Evolutionary conservation across 1,140 invertebrate species (phyloP).

Genomic region (Neodiprion lecontei): DNA sequence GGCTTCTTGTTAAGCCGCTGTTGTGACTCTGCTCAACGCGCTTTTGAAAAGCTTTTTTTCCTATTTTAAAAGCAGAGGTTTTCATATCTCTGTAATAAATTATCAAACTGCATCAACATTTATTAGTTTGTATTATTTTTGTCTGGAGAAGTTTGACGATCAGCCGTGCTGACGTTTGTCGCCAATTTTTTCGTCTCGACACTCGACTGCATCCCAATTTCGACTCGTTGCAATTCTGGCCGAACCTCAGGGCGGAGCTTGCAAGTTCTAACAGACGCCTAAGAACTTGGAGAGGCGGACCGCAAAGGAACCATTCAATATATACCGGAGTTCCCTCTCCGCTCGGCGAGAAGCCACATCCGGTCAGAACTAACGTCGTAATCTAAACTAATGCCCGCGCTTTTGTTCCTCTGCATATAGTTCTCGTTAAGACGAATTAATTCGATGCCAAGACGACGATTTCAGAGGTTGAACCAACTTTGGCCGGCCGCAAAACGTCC

Average conservation of each 20-base stretch:
- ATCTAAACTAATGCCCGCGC: slow-evolving; percentile 42
- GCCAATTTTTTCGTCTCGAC: too few relatives aligned
- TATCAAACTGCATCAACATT: too few relatives aligned
- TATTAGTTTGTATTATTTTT: too few relatives aligned
- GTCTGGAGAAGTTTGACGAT: too few relatives aligned
- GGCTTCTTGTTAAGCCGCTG: too few relatives aligned
- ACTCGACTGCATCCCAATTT: not conserved
- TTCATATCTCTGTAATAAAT: too few relatives aligned
- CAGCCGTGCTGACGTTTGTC: too few relatives aligned
- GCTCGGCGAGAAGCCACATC: slow-evolving; percentile 32
- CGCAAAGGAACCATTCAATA: slow-evolving; percentile 26
- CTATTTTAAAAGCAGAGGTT: too few relatives aligned
- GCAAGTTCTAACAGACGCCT: not conserved
- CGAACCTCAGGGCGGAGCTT: not conserved
- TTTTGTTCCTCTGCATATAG: not conserved
- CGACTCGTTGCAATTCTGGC: not conserved
- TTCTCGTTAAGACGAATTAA: slow-evolving; percentile 1
- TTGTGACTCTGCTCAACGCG: too few relatives aligned
- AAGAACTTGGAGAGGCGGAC: slow-evolving; percentile 33
- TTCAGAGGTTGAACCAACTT: not conserved
- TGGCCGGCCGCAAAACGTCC: too few relatives aligned
- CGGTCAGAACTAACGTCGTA: slow-evolving; percentile 32
- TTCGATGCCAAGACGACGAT: not conserved
- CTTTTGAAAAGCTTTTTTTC: too few relatives aligned
- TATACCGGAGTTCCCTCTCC: slow-evolving; percentile 27